phyloP scores from a whole-genome alignment of 2,113 vertebrate species.

The Chelonoidis abingdonii region DNA sequence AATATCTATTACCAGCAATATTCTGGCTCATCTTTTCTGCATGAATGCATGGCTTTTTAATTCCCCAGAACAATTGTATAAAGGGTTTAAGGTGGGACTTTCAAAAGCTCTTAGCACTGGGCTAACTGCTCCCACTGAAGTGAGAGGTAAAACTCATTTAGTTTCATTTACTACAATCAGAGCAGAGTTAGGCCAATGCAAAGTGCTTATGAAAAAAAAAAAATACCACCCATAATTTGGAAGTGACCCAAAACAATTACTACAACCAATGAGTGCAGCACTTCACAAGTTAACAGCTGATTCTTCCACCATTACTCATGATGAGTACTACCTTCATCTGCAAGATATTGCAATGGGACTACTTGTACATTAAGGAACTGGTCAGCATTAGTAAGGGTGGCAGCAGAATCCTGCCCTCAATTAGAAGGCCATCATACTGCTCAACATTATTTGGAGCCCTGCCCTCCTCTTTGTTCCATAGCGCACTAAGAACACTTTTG shows the following conservation, averaged over 20 bases:
- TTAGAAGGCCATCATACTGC: not conserved
- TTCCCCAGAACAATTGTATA: rapidly evolving
- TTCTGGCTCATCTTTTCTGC: not conserved
- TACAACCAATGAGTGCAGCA: not conserved
- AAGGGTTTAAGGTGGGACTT: not conserved
- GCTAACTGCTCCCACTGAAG: not conserved
- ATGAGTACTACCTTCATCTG: not conserved
- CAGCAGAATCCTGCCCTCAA: constrained; percentile 28
- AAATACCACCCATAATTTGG: not conserved
- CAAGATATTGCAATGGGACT: not conserved
- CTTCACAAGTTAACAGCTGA: not conserved
- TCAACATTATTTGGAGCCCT: not conserved
- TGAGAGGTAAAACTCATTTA: not conserved
- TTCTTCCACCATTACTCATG: not conserved
- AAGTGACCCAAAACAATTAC: not conserved
- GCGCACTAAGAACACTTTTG: not conserved
- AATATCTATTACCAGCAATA: not conserved
- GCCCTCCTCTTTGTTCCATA: constrained; percentile 21
- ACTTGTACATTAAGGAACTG: not conserved
- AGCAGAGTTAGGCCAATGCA: not conserved
- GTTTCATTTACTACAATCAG: not conserved
- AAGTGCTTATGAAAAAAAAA: not conserved
- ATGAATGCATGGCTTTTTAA: not conserved
- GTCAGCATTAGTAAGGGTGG: not conserved
- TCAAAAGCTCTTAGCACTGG: not conserved